phyloP scores from a whole-genome alignment of 1,140 invertebrate genomes.

The Brachionus manjavacas region DNA sequence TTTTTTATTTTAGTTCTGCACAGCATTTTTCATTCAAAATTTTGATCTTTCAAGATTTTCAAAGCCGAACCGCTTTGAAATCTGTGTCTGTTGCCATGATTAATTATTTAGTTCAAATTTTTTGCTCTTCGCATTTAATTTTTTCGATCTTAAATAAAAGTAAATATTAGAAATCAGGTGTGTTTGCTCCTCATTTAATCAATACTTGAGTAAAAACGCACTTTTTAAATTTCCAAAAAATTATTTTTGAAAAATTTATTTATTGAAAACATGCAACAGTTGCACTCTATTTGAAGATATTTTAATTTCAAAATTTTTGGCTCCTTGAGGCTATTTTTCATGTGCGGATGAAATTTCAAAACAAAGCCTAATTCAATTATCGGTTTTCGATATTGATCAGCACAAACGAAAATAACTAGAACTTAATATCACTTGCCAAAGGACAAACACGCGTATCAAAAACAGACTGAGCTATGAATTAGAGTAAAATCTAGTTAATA shows the following conservation, averaged over 20 bases:
- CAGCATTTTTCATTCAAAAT: neutral
- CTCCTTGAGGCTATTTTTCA: constrained; percentile 18
- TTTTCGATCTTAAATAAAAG: neutral
- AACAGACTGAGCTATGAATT: neutral
- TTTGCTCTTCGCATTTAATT: neutral
- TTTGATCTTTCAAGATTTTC: neutral
- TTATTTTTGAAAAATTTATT: neutral
- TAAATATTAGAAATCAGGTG: constrained; percentile 25
- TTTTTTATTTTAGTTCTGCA: neutral
- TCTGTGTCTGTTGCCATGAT: constrained; percentile 28
- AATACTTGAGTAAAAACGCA: neutral
- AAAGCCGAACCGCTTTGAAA: neutral
- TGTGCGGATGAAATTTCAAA: neutral
- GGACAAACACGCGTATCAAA: neutral
- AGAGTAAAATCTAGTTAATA: neutral
- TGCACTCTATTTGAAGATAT: constrained; percentile 6
- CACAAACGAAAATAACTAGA: neutral
- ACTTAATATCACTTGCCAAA: neutral
- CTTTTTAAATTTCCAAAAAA: neutral
- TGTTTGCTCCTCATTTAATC: neutral
- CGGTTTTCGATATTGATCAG: constrained; percentile 17
- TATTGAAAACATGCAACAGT: neutral
- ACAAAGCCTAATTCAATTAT: constrained; percentile 18
- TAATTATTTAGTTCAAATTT: constrained; percentile 2
- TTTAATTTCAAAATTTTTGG: neutral